phyloP scores from a whole-genome alignment of 2,113 vertebrate genomes.

The Erpornis zantholeuca region DNA sequence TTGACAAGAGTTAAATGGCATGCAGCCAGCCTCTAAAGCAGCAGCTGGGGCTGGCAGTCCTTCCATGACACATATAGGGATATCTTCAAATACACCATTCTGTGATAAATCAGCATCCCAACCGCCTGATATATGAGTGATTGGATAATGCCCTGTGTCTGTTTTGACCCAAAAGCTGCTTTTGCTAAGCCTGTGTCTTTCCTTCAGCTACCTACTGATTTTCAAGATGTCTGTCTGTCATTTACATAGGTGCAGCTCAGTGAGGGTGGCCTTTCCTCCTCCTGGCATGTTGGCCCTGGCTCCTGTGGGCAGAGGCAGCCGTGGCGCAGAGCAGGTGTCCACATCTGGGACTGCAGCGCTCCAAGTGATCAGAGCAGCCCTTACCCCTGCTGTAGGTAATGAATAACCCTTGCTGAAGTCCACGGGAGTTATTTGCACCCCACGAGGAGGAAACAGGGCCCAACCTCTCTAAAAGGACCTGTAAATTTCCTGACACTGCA shows the following conservation, averaged over 20 bases:
- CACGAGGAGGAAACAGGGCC: background rate
- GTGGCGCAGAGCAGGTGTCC: background rate
- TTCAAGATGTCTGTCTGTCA: background rate
- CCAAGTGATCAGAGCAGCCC: rapidly evolving
- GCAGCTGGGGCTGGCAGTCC: background rate
- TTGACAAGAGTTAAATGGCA: conserved; percentile 7
- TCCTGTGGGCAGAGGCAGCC: background rate
- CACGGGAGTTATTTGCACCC: background rate
- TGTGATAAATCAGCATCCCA: background rate
- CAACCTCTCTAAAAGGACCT: background rate
- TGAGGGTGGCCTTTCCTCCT: background rate
- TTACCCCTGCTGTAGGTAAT: background rate
- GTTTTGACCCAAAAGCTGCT: background rate
- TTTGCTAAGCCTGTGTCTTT: background rate
- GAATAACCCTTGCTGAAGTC: background rate
- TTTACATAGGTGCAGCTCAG: background rate
- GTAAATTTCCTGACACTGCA: background rate
- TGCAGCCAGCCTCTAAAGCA: background rate
- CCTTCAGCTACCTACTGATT: background rate
- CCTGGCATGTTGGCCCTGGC: rapidly evolving
- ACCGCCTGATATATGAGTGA: background rate
- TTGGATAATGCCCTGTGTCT: background rate
- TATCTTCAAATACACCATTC: background rate
- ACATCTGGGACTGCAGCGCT: background rate
- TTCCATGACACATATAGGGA: background rate